Evolutionary conservation across 2,888 invertebrate species (phyloP).

Genomic region (Drosophila rellima): DNA sequence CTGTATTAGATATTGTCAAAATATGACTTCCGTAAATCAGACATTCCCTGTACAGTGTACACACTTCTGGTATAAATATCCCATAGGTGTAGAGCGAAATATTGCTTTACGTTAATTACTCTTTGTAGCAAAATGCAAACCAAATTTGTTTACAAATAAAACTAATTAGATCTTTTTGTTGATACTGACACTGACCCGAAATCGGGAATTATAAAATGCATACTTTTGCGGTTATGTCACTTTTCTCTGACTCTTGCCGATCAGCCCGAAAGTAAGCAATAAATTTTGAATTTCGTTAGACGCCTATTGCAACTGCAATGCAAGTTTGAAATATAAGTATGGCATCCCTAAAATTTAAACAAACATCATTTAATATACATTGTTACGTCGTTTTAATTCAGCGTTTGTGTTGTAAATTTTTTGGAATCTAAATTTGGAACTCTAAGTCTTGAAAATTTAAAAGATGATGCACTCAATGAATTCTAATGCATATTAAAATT

Average conservation of each 20-base stretch:
- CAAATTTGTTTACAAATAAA: neutral
- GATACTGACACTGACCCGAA: neutral
- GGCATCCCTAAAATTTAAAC: too few relatives aligned
- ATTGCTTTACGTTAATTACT: constrained; percentile 24
- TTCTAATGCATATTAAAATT: too few relatives aligned
- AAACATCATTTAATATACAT: neutral
- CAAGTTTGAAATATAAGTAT: neutral
- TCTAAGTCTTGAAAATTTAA: too few relatives aligned
- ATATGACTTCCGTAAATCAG: neutral
- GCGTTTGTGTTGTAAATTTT: too few relatives aligned
- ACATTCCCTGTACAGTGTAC: neutral
- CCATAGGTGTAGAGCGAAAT: constrained; percentile 16
- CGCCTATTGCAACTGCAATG: constrained; percentile 11
- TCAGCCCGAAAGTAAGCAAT: constrained; percentile 37
- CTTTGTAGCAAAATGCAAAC: constrained; percentile 13
- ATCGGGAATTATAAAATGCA: neutral
- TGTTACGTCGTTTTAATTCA: neutral
- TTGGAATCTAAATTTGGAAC: too few relatives aligned
- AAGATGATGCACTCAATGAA: too few relatives aligned
- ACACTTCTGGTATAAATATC: neutral
- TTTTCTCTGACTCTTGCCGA: neutral
- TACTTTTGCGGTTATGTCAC: neutral
- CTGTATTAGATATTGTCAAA: neutral
- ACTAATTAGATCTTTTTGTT: neutral
- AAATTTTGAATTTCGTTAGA: neutral